Base-by-base conservation (phyloP, 2,888 invertebrate genomes). In the Spicauda simplicius region DNA sequence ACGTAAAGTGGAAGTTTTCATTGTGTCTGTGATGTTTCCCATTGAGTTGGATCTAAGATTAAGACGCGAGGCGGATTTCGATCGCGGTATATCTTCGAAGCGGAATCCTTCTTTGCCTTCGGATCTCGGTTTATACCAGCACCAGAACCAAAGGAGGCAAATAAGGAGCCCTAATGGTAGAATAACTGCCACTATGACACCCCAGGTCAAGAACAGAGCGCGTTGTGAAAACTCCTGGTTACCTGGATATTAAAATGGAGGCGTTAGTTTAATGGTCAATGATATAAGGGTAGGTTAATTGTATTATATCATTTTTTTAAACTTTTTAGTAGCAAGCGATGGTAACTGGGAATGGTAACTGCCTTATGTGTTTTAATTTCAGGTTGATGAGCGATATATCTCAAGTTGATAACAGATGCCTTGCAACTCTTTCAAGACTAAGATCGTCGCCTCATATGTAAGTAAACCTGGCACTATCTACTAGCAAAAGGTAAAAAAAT, bases 131-230 rank as follows among this genome's bases (percentile, higher is more conserved):
- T 89, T 95, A 90, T 86, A 74, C 85, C 94, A 94, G 82, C 95
- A 95, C 91, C 94, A 95, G 87, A 94, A 95, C 94, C 95, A 95
- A 72, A 93, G 86, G 62, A 94, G 94, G 82, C 95, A 95, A 79
- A 95, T 93, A 77, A 94, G 93, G 82, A 95, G 94, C 71, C 94
- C 86, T 84, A 94, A 84, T 75, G 97, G 97, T 80, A 96, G 89
- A 85, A 97, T 94, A 77, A 97, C 94, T 79, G 95, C 95, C 82
- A 96, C 81, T 84, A 97, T 95, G 87, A 97, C 94, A 81, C 95
- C 96, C 88, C 96, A 95, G 76, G 96, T 96, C 81, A 96, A 94
- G 91, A 96, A 96, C 74, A 96, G 95, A 77, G 96, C 93, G 78
- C 95, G 95, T 84, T 96, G 96, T 64, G 96, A 95, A 84, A 95